Base-by-base conservation (phyloP, 2,888 invertebrate species). In the Tromatobia lineatoria region DNA sequence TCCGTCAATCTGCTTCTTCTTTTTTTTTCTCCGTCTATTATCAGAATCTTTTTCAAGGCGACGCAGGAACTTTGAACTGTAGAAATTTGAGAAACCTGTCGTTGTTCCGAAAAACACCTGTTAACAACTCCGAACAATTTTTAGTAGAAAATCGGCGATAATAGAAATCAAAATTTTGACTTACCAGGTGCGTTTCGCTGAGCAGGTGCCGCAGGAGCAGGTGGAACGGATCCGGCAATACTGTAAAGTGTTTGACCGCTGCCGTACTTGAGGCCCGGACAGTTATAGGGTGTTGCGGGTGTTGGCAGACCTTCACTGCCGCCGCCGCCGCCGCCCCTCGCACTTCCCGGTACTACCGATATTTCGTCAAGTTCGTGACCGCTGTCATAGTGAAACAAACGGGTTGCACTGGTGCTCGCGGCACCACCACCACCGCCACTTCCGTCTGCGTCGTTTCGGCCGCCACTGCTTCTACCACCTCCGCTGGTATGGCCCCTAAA, bases 291-390 rank as follows among this genome's bases (percentile, higher is more conserved):
- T 45, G 93, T 93, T 34, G 91, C 94, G 89, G 90, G 94, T 88
- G 92, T 94, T 90, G 91, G 89, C 78, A 90, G 90, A 74, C 89
- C 92, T 83, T 92, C 92, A 87, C 89, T 90, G 23, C 90, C 90
- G 50, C 87, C 90, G 64, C 67, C 59, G 29, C 61, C 64, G 42
- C 64, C 82, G 47, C 84, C 82, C 15, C 81, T 76, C 47, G 75
- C 47, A 38, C 69, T 57, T 45, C 88, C 66, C 85, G 90, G 93
- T 80, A 95, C 94, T 81, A 95, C 95, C 54, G 95, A 94, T 82
- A 95, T 95, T 90, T 95, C 94, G 88, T 95, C 94, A 84, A 94
- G 92, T 85, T 94, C 94, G 88, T 94, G 94, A 67, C 93, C 93
- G 88, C 93, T 93, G 85, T 94, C 93, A 88, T 93, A 93, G 81